Base-by-base conservation (phyloP, 2,888 invertebrate species). In the Danaus chrysippus region DNA sequence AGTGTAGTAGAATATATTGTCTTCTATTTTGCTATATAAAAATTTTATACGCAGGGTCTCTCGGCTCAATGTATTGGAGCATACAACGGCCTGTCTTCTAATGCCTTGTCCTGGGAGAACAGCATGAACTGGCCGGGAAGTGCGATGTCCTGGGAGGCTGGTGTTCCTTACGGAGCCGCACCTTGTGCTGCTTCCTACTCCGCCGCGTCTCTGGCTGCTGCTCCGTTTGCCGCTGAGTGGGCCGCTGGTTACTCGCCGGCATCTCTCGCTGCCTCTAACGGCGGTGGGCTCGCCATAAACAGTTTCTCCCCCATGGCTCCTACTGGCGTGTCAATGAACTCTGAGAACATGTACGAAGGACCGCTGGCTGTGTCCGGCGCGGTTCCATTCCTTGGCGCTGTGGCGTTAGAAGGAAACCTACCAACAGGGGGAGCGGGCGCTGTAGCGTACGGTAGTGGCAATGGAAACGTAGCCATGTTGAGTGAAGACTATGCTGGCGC, bases 331-430 rank as follows among this genome's bases (percentile, higher is more conserved):
- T 64, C 69, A 8, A 63, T 80, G 0, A 57, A 71, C 0, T 76
- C 78, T n/a, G 79, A 80, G 59, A 76, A 77, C 56, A 61, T 68
- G 0, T 71, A 79, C 11, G 73, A 75, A 56, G 80, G 80, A 1
- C 59, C 68, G 3, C 42, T 79, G 5, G 62, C 66, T 3, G 73
- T 77, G 3, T 61, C 63, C 49, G 80, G 79, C 9, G 61, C 75
- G 17, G 60, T 80, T 54, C 80, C 80, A 12, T 79, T 78, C 74
- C 43, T 79, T 8, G 75, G 75, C 3, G 74, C 79, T 17, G 78
- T 77, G 9, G 73, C 73, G 44, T 67, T 77, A 9, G 76, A 77
- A 58, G 78, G 78, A 0, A 56, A 62, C 8, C 58, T 79, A 19
- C 71, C 75, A 0, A 70, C 77, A 11, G 68, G 66, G 69, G 68